These are phyloP conservation scores for Spisula subtruncata DNA, from an alignment of 2,888 invertebrate species.

Conservation along the genomic window DNA sequence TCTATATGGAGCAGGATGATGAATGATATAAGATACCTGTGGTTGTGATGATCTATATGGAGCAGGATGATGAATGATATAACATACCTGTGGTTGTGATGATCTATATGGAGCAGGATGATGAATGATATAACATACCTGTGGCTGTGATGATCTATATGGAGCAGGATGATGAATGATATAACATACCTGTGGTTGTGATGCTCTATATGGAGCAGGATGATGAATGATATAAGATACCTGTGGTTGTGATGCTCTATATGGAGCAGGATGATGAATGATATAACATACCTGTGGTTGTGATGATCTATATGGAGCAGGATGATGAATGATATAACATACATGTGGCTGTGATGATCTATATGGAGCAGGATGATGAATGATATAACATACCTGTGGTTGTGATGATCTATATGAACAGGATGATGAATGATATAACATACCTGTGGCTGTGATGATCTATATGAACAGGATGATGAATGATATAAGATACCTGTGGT, in stretches of 20 bases:
- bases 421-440: slow-evolving; percentile 32
- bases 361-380: slow-evolving; percentile 53
- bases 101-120: slow-evolving; percentile 60
- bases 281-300: slow-evolving; percentile 60
- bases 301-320: slow-evolving; percentile 60
- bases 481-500: slow-evolving; percentile 57
- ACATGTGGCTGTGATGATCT: slow-evolving; percentile 69
- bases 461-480: slow-evolving; percentile 52
- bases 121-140: slow-evolving; percentile 54
- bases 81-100: slow-evolving; percentile 64
- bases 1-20: slow-evolving; percentile 55
- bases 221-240: slow-evolving; percentile 47
- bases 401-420: slow-evolving; percentile 59
- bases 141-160: slow-evolving; percentile 61
- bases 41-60: slow-evolving; percentile 61
- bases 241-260: slow-evolving; percentile 66
- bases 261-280: slow-evolving; percentile 48
- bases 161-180: slow-evolving; percentile 46
- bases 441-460: slow-evolving; percentile 69
- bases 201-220: slow-evolving; percentile 61
- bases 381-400: slow-evolving; percentile 57
- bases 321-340: slow-evolving; percentile 31
- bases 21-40: slow-evolving; percentile 55
- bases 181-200: slow-evolving; percentile 62
- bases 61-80: slow-evolving; percentile 40